Conservation (phyloP, 2,888 invertebrate species). For the Caenorhabditis panamensis region DNA sequence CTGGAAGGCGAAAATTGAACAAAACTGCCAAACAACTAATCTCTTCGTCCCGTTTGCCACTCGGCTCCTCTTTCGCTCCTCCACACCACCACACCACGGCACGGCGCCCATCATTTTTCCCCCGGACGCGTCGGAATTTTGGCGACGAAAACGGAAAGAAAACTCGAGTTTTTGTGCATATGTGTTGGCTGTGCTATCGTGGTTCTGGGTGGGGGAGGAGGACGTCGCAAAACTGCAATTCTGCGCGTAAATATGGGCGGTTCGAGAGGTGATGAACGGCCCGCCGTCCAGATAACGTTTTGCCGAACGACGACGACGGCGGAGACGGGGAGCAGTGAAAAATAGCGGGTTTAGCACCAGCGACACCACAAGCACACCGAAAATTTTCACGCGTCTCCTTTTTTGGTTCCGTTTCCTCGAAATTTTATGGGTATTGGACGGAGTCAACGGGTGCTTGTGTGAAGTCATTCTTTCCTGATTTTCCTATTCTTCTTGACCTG, state of each 20-base stretch:
- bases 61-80: constrained; percentile 6
- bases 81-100: background rate
- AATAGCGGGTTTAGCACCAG: constrained; percentile 56
- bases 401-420: constrained; percentile 23
- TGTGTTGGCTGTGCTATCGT: constrained; percentile 4
- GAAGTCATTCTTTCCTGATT: no score
- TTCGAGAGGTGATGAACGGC: constrained; percentile 52
- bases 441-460: no score
- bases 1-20: constrained; percentile 7
- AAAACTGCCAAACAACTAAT: constrained; percentile 24
- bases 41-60: constrained; percentile 5
- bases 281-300: constrained; percentile 53
- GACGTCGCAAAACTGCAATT: constrained; percentile 52
- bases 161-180: constrained; percentile 52
- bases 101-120: constrained; percentile 20
- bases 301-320: constrained; percentile 3
- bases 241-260: constrained; percentile 53
- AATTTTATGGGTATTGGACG: no score
- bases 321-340: constrained; percentile 26
- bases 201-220: constrained; percentile 14
- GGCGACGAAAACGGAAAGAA: constrained; percentile 28
- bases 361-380: constrained; percentile 30
- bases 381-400: constrained; percentile 33
- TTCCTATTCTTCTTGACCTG: no score
- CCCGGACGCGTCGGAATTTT: constrained; percentile 30